Base-by-base conservation (phyloP, 2,888 invertebrate species). In the Gisinianus flammeolus region DNA sequence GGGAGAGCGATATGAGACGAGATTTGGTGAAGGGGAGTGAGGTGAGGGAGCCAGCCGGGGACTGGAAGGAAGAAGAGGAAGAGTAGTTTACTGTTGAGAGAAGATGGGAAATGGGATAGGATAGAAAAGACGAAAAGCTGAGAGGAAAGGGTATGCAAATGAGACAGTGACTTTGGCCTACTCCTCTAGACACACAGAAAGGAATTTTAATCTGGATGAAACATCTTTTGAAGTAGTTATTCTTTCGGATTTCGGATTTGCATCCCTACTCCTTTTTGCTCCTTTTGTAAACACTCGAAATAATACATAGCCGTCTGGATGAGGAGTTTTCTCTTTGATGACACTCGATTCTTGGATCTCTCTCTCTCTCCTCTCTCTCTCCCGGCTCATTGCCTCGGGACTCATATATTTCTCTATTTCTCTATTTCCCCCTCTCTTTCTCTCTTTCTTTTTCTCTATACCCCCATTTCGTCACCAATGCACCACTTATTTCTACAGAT, bases 171-270 rank as follows among this genome's bases (percentile, higher is more conserved):
- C 69, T 69, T 69, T 69, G 69, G 69, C 69, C 35, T 69, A 69
- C 69, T 69, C 69, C 24, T 69, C n/a, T n/a, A n/a, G n/a, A 70
- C 58, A 52, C 44, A 52, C 19, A 74, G 66, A 66, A 68, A 75
- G 71, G 75, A 66, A 79, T 79, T 79, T 79, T 79, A 79, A 79
- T 79, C 79, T 79, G 62, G 78, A 76, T 76, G 76, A 76, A 79
- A 79, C 79, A 79, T 76, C 79, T 79, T 79, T 79, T 79, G 76
- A 79, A 79, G 76, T 76, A 76, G 58, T 67, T 68, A 79, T 73
- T 79, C 73, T 79, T 71, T 68, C 71, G 64, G 74, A 74, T 79
- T 71, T 68, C 71, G 64, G 74, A 74, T 78, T 78, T 74, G 78
- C 78, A 78, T 78, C 68, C 66, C 62, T 28, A 68, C 74, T 78